These are phyloP conservation scores for Chelon labrosus DNA, from an alignment of 2,797 vertebrate species.

Conservation along the genomic window DNA sequence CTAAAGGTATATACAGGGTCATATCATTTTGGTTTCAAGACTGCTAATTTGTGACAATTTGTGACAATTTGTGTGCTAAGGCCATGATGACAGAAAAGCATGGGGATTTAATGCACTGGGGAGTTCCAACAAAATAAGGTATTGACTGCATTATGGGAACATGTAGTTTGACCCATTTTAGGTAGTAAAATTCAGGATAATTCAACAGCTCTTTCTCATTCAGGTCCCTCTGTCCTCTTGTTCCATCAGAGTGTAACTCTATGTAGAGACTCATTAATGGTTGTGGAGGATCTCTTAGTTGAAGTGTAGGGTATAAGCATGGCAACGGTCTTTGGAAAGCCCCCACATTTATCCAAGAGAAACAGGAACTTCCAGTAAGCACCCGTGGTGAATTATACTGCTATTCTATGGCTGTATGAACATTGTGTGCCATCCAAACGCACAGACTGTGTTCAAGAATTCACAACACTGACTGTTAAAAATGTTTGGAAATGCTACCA, in stretches of 20 bases:
- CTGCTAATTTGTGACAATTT: not conserved
- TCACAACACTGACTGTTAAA: too few relatives aligned
- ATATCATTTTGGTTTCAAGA: not conserved
- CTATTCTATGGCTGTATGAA: too few relatives aligned
- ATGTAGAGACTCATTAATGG: not conserved
- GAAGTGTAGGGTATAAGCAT: conserved; percentile 5
- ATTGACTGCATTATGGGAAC: not conserved
- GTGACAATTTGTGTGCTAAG: not conserved
- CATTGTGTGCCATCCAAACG: too few relatives aligned
- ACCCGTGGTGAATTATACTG: not conserved
- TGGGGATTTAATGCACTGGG: not conserved
- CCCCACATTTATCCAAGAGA: not conserved
- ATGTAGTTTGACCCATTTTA: not conserved
- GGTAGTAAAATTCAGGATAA: not conserved
- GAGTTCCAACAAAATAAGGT: not conserved
- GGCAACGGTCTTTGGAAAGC: conserved; percentile 1
- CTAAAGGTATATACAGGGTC: not conserved
- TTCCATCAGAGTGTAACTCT: conserved; percentile 1
- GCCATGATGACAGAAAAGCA: not conserved
- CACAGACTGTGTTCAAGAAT: too few relatives aligned
- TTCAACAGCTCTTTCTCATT: not conserved
- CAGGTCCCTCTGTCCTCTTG: not conserved
- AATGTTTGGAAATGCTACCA: too few relatives aligned
- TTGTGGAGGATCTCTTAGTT: not conserved
- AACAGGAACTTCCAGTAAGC: conserved; percentile 14